Conservation (phyloP, 2,113 vertebrate genomes). For the Equus przewalskii region DNA sequence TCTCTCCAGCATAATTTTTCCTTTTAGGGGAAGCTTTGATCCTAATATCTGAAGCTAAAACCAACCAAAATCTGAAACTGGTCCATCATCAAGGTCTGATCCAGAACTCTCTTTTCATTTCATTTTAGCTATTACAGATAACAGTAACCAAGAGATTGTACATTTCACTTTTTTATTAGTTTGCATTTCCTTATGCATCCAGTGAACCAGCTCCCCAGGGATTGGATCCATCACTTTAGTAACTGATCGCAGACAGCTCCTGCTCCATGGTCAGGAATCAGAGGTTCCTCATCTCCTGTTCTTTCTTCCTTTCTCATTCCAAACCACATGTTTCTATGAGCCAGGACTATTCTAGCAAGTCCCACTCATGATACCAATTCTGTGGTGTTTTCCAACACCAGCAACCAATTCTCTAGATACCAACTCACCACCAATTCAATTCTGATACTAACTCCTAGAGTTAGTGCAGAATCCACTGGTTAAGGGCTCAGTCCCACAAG, state of each 20-base stretch:
- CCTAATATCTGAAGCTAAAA: not conserved
- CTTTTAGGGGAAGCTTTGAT: not conserved
- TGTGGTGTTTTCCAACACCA: not conserved
- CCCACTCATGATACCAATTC: not conserved
- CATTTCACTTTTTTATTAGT: not conserved
- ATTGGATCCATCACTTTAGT: not conserved
- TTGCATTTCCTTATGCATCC: not conserved
- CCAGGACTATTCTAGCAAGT: not conserved
- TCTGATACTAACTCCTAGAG: not conserved
- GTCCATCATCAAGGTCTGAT: not conserved
- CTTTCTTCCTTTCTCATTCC: not conserved
- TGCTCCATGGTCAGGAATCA: not conserved
- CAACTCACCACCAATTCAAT: not conserved
- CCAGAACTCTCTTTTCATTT: not conserved
- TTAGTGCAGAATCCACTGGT: not conserved
- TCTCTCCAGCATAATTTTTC: not conserved
- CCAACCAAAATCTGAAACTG: not conserved
- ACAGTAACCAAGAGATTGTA: not conserved
- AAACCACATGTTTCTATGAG: not conserved
- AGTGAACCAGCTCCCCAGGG: not conserved
- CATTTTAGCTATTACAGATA: not conserved
- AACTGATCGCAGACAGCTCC: conserved; percentile 2
- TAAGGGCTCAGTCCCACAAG: not conserved
- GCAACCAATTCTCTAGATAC: not conserved
- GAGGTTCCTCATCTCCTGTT: not conserved